Evolutionary conservation across 2,113 vertebrate genomes (phyloP).

Genomic region (Piaya cayana): DNA sequence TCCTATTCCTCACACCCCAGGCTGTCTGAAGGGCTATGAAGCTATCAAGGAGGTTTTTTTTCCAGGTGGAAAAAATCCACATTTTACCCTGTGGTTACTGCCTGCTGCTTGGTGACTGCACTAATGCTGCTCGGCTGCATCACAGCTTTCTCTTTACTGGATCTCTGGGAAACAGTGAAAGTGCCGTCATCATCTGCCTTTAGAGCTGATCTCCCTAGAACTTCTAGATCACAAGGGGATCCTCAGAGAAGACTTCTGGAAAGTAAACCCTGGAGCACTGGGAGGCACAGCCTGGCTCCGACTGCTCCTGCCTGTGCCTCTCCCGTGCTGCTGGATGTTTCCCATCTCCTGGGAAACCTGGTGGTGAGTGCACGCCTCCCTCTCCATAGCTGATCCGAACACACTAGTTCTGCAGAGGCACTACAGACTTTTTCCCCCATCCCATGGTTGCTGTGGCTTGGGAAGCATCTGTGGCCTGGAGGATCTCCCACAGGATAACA

Average conservation of each 20-base stretch:
- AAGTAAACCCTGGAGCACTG: neutral
- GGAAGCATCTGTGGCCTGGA: neutral
- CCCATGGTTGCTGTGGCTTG: fast-evolving
- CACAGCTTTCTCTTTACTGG: neutral
- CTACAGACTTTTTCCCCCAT: neutral
- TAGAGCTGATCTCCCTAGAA: neutral
- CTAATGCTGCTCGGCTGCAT: neutral
- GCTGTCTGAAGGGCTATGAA: too few species aligned
- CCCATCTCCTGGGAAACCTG: neutral
- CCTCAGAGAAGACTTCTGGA: neutral
- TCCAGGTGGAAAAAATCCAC: neutral
- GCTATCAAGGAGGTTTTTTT: neutral
- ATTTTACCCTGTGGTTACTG: neutral
- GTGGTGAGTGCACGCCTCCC: neutral
- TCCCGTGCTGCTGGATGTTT: fast-evolving
- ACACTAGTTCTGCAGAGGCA: neutral
- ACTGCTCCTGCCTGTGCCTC: neutral
- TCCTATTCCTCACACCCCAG: too few species aligned
- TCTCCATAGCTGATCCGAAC: neutral
- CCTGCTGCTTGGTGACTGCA: neutral
- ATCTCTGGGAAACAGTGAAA: neutral
- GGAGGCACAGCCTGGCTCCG: neutral
- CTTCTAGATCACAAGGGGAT: neutral
- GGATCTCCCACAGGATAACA: neutral
- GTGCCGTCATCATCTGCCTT: neutral